A percentile compares a stretch with the other conserved stretches of the same genome.
These are phyloP conservation scores for Galerucella pusilla DNA, from an alignment of 2,888 invertebrate species.

Conservation along the genomic window DNA sequence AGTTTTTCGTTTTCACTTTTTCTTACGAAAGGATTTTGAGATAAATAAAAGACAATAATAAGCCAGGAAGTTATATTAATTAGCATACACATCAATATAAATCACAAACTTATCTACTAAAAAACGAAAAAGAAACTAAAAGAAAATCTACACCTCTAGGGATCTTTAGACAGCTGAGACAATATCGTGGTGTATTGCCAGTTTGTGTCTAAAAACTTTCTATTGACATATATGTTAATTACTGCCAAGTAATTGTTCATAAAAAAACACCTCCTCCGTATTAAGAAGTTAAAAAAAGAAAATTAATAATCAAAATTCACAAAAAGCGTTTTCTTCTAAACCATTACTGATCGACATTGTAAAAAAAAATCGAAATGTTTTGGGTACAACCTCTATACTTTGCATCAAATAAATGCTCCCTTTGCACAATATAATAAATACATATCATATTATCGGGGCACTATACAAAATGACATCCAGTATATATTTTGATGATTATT, in stretches of 20 bases:
- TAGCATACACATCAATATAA: conserved; percentile 64
- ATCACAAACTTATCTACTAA: conserved; percentile 45
- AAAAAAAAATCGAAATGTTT: conserved; percentile 49
- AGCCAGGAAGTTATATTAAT: conserved; percentile 54
- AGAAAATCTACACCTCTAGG: conserved; percentile 37
- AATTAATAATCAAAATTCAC: not conserved
- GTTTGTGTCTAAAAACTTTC: conserved; percentile 46
- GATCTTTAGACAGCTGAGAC: conserved; percentile 36
- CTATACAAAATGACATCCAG: conserved; percentile 47
- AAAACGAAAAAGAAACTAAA: conserved; percentile 33
- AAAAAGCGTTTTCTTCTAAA: conserved; percentile 25
- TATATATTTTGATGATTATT: conserved; percentile 42
- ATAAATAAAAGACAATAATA: conserved; percentile 9
- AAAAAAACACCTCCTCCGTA: conserved; percentile 22
- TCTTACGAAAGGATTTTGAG: not conserved
- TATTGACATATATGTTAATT: conserved; percentile 67
- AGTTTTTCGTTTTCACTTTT: too few relatives aligned
- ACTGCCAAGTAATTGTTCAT: conserved; percentile 37
- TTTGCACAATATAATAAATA: conserved; percentile 73
- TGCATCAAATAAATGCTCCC: conserved; percentile 90
- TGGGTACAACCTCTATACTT: conserved; percentile 88
- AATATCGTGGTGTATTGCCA: conserved; percentile 34
- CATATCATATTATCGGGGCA: conserved; percentile 55
- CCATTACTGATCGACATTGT: conserved; percentile 30
- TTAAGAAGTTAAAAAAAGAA: not conserved